Evolutionary conservation across 2,888 invertebrate genomes (phyloP).

Genomic region (Globia sparganii): DNA sequence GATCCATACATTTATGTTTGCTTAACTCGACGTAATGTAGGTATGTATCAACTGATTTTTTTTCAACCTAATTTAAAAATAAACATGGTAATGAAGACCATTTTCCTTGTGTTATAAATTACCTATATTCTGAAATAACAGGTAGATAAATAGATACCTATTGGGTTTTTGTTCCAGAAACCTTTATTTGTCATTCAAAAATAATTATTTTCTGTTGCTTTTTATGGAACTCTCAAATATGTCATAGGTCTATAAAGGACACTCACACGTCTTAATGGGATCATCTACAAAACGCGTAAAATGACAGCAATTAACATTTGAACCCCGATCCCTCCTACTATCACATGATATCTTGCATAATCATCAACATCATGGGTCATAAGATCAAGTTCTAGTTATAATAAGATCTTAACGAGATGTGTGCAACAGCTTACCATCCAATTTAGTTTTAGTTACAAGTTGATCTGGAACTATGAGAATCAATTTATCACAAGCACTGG

Average conservation of each 20-base stretch:
- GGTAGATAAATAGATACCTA: neutral
- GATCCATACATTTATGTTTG: no score
- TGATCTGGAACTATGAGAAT: conserved; percentile 4
- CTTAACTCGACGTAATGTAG: no score
- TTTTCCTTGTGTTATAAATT: conserved; percentile 38
- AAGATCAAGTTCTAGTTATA: conserved; percentile 31
- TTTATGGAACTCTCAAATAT: neutral
- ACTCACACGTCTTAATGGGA: neutral
- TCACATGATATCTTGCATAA: conserved; percentile 36
- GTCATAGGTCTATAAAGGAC: neutral
- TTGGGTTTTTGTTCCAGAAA: neutral
- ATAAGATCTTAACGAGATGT: conserved; percentile 38
- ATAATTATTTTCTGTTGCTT: neutral
- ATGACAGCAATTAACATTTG: conserved; percentile 44
- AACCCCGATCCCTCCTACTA: neutral
- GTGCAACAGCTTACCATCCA: conserved; percentile 31
- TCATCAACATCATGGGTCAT: conserved; percentile 30
- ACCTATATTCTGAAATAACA: neutral
- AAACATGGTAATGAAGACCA: neutral
- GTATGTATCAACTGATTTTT: no score
- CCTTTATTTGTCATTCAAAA: neutral
- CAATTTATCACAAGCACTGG: neutral
- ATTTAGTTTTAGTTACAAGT: conserved; percentile 29
- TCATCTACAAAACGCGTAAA: neutral
- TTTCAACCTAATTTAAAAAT: conserved; percentile 1